Conservation (phyloP, 2,888 invertebrate genomes). For the Argynnis bischoffii region DNA sequence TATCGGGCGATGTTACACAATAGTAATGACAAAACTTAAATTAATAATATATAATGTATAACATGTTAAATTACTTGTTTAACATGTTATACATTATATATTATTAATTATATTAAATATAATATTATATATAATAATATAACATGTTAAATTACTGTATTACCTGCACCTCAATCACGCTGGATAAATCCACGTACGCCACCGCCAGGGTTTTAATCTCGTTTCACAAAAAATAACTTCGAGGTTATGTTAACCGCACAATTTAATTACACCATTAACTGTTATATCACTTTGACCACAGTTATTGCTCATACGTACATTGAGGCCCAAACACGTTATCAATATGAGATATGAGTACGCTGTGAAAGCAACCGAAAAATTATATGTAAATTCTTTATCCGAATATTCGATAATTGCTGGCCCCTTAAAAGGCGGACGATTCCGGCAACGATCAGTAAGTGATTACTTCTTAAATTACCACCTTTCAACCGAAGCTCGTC, state of each 20-base stretch:
- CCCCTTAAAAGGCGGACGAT: constrained; percentile 71
- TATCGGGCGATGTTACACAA: too few relatives aligned
- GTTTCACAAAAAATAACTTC: constrained; percentile 51
- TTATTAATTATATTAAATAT: too few relatives aligned
- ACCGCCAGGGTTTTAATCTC: constrained; percentile 82
- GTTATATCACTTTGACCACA: constrained; percentile 13
- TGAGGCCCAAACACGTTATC: constrained; percentile 3
- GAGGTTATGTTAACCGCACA: constrained; percentile 13
- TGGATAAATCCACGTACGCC: constrained; percentile 89
- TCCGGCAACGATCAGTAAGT: constrained; percentile 63
- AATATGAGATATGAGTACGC: not conserved
- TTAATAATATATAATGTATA: too few relatives aligned
- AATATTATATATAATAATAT: too few relatives aligned
- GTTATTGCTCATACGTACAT: not conserved
- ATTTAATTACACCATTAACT: constrained; percentile 23
- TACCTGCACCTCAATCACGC: constrained; percentile 90
- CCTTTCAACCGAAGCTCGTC: constrained; percentile 39
- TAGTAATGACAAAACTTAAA: too few relatives aligned
- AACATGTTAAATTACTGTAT: constrained; percentile 36
- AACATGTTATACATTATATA: too few relatives aligned
- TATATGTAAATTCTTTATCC: constrained; percentile 63
- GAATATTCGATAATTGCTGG: constrained; percentile 68
- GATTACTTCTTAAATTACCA: constrained; percentile 76
- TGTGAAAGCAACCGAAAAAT: constrained; percentile 63
- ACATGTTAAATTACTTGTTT: not conserved